These are phyloP conservation scores for Eupeodes luniger DNA, from an alignment of 2,888 invertebrate genomes.

Conservation along the genomic window DNA sequence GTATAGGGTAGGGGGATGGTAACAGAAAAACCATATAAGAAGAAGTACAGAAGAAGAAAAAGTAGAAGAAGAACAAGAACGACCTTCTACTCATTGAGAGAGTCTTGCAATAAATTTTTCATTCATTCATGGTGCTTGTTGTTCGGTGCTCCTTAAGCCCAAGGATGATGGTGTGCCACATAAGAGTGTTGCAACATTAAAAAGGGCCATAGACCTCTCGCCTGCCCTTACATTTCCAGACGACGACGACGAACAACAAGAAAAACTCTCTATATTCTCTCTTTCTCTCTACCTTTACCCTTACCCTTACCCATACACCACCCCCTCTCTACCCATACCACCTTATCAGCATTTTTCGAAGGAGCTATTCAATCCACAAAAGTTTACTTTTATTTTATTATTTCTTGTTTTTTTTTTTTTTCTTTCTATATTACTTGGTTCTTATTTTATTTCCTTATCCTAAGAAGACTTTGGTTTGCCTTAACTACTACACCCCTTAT, in stretches of 20 bases:
- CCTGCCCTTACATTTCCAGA: conserved; percentile 22
- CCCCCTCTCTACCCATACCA: background rate
- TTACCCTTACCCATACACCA: background rate
- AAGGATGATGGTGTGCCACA: conserved; percentile 47
- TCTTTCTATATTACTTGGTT: conserved; percentile 48
- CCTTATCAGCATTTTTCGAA: conserved; percentile 21
- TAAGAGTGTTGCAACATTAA: conserved; percentile 70
- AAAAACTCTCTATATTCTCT: background rate
- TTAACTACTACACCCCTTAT: conserved; percentile 10
- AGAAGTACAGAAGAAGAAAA: conserved; percentile 26
- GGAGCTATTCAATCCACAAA: conserved; percentile 45
- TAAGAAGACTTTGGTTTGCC: conserved; percentile 32
- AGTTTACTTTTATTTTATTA: conserved; percentile 71
- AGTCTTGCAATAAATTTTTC: conserved; percentile 73
- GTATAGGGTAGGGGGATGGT: background rate
- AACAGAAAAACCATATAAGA: conserved; percentile 5
- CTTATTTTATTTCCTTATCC: conserved; percentile 61
- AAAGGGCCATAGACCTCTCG: conserved; percentile 67
- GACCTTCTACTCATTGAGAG: conserved; percentile 68
- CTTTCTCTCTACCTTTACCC: no score
- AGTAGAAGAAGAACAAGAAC: conserved; percentile 24
- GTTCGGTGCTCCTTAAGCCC: conserved; percentile 52
- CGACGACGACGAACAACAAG: background rate
- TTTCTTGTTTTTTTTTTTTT: conserved; percentile 18
- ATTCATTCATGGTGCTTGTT: conserved; percentile 63